Conservation (phyloP, 2,888 invertebrate species). For the Chrysina gloriosa region DNA sequence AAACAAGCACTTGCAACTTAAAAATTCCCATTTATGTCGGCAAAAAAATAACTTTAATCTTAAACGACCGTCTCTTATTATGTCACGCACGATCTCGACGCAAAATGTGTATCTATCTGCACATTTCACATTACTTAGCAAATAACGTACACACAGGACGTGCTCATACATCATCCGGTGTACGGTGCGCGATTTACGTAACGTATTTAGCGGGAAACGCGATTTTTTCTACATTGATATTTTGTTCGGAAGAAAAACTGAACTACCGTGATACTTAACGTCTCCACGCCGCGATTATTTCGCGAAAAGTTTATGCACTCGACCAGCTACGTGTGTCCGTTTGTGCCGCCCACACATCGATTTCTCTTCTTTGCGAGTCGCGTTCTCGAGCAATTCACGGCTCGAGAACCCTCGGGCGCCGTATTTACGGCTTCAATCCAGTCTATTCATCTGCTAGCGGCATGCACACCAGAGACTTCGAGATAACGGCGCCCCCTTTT, state of each 20-base stretch:
- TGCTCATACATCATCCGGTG: background rate
- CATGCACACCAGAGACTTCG: constrained; percentile 21
- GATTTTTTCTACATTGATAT: no score
- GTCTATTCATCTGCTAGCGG: constrained; percentile 24
- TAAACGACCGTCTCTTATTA: background rate
- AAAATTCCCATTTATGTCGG: background rate
- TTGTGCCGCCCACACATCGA: constrained; percentile 23
- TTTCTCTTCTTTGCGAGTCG: constrained; percentile 19
- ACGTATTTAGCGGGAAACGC: background rate
- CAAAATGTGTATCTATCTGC: background rate
- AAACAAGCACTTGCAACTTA: background rate
- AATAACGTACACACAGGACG: background rate
- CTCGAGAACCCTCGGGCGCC: constrained; percentile 9
- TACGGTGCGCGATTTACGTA: background rate
- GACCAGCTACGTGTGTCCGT: constrained; percentile 19
- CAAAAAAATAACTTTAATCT: background rate
- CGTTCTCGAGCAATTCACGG: constrained; percentile 18
- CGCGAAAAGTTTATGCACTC: constrained; percentile 23
- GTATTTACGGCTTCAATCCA: constrained; percentile 24
- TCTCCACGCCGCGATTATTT: constrained; percentile 20
- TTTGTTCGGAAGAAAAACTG: no score
- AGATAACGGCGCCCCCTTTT: constrained; percentile 20
- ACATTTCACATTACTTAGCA: constrained; percentile 8
- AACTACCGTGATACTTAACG: constrained; percentile 22
- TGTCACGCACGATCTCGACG: background rate